A percentile compares a stretch with the other conserved stretches of the same genome.
Evolutionary conservation across 2,888 invertebrate genomes (phyloP).

Genomic region (Operophtera brumata): DNA sequence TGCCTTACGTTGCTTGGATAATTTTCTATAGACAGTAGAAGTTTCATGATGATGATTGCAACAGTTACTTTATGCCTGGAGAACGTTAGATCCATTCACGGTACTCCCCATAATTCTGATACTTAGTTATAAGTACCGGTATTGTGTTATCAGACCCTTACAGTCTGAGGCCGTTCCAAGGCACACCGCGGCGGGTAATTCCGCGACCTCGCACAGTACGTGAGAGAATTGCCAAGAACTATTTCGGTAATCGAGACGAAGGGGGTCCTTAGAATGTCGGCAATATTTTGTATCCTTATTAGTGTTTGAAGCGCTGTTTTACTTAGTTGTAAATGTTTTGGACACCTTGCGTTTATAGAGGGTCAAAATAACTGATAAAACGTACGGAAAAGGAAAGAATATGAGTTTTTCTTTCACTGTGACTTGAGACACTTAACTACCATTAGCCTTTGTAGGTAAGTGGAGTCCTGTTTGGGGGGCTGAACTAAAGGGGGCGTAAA

Average conservation of each 20-base stretch:
- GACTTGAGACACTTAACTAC: no score
- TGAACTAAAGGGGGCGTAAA: no score
- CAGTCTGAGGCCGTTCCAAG: slow-evolving; percentile 5
- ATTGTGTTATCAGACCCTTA: slow-evolving; percentile 18
- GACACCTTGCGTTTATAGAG: neutral
- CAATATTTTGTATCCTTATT: slow-evolving; percentile 1
- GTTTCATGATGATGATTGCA: no score
- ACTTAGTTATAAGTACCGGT: slow-evolving; percentile 14
- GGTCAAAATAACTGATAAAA: no score
- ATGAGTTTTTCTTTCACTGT: no score
- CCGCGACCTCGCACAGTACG: slow-evolving; percentile 9
- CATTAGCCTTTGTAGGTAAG: no score
- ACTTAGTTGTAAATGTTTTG: neutral
- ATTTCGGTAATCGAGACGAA: slow-evolving; percentile 25
- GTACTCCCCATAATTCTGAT: slow-evolving; percentile 3
- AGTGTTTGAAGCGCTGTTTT: neutral
- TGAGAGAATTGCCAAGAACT: slow-evolving; percentile 20
- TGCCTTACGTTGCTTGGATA: no score
- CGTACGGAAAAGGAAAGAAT: no score
- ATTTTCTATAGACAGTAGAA: no score
- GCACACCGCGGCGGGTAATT: slow-evolving; percentile 15
- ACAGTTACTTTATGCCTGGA: no score
- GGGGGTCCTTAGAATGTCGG: slow-evolving; percentile 7
- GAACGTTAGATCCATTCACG: no score
- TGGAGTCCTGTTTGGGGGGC: no score